phyloP scores from a whole-genome alignment of 1,140 invertebrate genomes.

The Mesaphorura yosii region DNA sequence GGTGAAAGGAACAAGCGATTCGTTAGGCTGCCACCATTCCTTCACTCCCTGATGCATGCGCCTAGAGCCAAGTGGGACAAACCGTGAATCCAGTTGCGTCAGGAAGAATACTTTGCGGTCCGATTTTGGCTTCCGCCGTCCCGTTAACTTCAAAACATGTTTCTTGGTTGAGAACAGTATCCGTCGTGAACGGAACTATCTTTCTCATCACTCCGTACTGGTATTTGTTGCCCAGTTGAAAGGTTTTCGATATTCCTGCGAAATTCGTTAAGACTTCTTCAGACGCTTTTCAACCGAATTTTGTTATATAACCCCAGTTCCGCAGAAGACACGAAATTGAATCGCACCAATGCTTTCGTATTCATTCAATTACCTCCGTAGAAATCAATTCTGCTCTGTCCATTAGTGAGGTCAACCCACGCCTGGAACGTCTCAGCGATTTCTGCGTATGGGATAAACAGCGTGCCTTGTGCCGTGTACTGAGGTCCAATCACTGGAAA shows the following conservation, averaged over 20 bases:
- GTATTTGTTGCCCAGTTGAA: constrained; percentile 55
- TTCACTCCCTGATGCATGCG: no score
- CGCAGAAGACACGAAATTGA: no score
- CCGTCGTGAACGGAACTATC: constrained; percentile 73
- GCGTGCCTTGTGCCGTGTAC: constrained; percentile 42
- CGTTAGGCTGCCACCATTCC: no score
- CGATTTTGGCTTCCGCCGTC: constrained; percentile 46
- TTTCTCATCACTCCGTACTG: constrained; percentile 64
- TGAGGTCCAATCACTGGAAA: constrained; percentile 24
- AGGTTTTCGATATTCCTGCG: constrained; percentile 71
- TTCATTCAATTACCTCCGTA: constrained; percentile 57
- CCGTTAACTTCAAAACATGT: constrained; percentile 81
- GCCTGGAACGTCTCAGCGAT: constrained; percentile 53
- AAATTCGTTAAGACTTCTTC: no score
- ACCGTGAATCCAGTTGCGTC: constrained; percentile 65
- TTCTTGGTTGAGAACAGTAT: constrained; percentile 52
- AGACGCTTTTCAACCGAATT: no score
- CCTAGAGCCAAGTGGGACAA: no score
- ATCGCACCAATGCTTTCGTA: no score
- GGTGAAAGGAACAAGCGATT: background rate
- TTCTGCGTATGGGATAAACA: constrained; percentile 86
- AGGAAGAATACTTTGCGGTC: constrained; percentile 67
- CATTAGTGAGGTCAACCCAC: constrained; percentile 63
- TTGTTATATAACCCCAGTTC: no score
- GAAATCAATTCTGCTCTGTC: constrained; percentile 80